Base-by-base conservation (phyloP, 2,797 vertebrate species). In the Alcedo atthis region DNA sequence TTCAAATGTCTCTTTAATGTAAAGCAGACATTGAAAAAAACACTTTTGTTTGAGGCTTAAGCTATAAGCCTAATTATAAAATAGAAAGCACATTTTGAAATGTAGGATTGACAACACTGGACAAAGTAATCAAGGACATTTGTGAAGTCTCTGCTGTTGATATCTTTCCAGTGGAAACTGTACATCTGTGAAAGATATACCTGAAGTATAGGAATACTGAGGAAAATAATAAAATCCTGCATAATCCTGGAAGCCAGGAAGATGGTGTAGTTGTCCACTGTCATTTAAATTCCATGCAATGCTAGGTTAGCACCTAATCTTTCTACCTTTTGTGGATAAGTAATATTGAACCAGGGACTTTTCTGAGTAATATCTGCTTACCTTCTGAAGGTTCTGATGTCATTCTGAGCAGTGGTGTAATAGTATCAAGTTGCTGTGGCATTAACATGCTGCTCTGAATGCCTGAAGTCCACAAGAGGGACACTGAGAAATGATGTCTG, bases 321-420 rank as follows among this genome's bases (percentile, higher is more conserved):
- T 42, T 46, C 37, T 81, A 6, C 9, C 42, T 63, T 43, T 40
- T 43, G 3, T 57, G 42, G 8, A 25, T 35, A 8, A 9, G 48
- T 42, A 87, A 85, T 74, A 66, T 0, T 16, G 61, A 28, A 58
- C 10, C 17, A 32, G 58, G 42, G 63, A 88, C 85, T 86, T 93
- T 62, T 81, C 62, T 58, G 54, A 78, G 55, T 25, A 79, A 55
- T 9, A 9, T 69, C 25, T 17, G 37, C 70, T 25, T 53, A 68
- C 55, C 24, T 87, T 51, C 58, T 45, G 33, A 78, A 81, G 59
- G 21, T 84, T 40, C 74, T 92, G 90, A 83, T 62, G 43, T 78
- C 54, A 78, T 58, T 77, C 66, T 64, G n/a, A 83, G 66, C 42
- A 35, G 18, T 68, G 63, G 33, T 62, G 33, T 62, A 71, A 81